Evolutionary conservation across 2,113 vertebrate genomes (phyloP), one percentile per base, ranked within the genome.

Genomic region (Strix uralensis): DNA sequence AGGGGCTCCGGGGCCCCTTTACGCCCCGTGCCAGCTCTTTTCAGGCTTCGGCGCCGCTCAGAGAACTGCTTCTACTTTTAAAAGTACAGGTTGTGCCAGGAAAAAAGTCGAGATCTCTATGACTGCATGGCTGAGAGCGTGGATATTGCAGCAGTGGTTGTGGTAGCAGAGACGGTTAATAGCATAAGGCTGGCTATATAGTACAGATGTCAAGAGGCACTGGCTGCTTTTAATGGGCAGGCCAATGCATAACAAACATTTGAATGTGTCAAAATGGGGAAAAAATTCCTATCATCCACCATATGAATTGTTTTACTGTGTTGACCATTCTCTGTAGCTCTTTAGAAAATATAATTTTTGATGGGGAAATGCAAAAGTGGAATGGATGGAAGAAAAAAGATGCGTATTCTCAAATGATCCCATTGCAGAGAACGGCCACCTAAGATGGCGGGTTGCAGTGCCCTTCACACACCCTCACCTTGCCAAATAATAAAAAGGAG

Each of bases 351-450:
- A 59, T 1, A 1, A 40, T 63, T 88, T 3, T 21, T 36, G 34
- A 10, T 18, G 27, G 44, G 42, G 1, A 55, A 4, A 52, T 0
- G 13, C 46, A 29, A 7, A 11, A 44, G 10, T 57, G 27, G 2
- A 66, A 46, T 7, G 9, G 40, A 2, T 15, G 17, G 62, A 27
- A 59, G 67, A 25, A 47, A 47, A 47, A n/a, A 36, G n/a, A 5
- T 1, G 5, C 13, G 14, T 26, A 3, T 8, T 16, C 32, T 9
- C 7, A 47, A 27, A 32, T 1, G 13, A 14, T 13, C 30, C 1
- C 26, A 2, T 15, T 15, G 52, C 79, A 49, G 58, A 21, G 21
- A 59, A 4, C 9, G 7, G 20, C 46, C 61, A 14, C 26, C 40
- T 7, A 4, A 42, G 20, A 0, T 1, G 29, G 19, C 7, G n/a